Conservation (phyloP, 2,888 invertebrate genomes). For the Melanophora roralis region DNA sequence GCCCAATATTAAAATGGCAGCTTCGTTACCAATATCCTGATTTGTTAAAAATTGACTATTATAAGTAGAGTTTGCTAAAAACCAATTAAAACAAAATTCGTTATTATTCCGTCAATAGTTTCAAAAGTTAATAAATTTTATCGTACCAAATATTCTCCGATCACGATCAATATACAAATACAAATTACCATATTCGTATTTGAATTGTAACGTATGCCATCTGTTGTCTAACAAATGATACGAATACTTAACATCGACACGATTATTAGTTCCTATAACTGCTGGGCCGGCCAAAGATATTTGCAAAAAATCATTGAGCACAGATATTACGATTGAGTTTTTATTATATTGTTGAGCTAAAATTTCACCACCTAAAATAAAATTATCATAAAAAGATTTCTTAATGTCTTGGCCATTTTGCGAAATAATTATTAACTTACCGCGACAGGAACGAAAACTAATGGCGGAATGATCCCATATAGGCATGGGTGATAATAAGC, state of each 20-base stretch:
- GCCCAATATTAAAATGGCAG: slow-evolving; percentile 86
- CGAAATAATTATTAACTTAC: slow-evolving; percentile 75
- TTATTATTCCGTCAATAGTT: too few relatives aligned
- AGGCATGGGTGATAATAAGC: slow-evolving; percentile 84
- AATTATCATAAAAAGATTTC: too few relatives aligned
- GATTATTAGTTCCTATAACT: slow-evolving; percentile 79
- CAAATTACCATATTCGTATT: slow-evolving; percentile 77
- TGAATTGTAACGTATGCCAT: slow-evolving; percentile 82
- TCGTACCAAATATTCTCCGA: slow-evolving; percentile 75
- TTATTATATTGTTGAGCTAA: slow-evolving; percentile 84
- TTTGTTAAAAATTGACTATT: slow-evolving; percentile 85
- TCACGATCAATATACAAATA: slow-evolving; percentile 76
- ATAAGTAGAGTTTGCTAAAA: slow-evolving; percentile 85
- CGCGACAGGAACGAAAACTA: slow-evolving; percentile 88
- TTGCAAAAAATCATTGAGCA: slow-evolving; percentile 80
- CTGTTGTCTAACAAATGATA: slow-evolving; percentile 86
- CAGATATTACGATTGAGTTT: slow-evolving; percentile 81
- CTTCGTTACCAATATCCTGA: slow-evolving; percentile 84
- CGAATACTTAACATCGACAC: slow-evolving; percentile 81
- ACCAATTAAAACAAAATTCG: too few relatives aligned
- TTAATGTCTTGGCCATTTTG: too few relatives aligned
- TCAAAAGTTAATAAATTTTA: not conserved
- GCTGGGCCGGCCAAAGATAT: slow-evolving; percentile 78
- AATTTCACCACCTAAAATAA: slow-evolving; percentile 81
- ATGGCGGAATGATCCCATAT: slow-evolving; percentile 88